A percentile compares a stretch with the other conserved stretches of the same genome.
Conservation (phyloP, 2,113 vertebrate species). For the Boleophthalmus pectinirostris region DNA sequence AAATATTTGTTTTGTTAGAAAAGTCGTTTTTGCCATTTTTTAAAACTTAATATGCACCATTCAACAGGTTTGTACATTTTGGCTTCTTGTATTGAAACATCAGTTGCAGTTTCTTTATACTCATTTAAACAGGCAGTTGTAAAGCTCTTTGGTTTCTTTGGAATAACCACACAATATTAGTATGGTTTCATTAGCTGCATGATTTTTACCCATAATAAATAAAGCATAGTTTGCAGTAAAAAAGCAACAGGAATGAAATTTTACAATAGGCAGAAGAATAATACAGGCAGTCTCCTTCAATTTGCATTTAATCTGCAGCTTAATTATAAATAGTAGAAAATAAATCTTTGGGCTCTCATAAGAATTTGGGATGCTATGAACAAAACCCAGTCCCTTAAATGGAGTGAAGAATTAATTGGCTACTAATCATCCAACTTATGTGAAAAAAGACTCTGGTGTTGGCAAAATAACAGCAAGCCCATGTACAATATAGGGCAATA, state of each 20-base stretch:
- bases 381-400: conserved; percentile 15
- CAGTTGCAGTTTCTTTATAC: conserved; percentile 25
- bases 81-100: conserved; percentile 42
- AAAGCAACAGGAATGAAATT: conserved; percentile 50
- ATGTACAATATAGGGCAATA: conserved; percentile 26
- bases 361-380: conserved; percentile 40
- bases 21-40: conserved; percentile 61
- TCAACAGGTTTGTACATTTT: conserved; percentile 50
- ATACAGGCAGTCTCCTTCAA: conserved; percentile 28
- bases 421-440: conserved; percentile 25
- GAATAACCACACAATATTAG: conserved; percentile 51
- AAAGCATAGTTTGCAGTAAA: conserved; percentile 24
- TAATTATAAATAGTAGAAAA: conserved; percentile 47
- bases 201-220: conserved; percentile 52
- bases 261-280: conserved; percentile 39
- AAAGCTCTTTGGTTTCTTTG: conserved; percentile 64
- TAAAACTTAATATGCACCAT: conserved; percentile 58
- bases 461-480: conserved; percentile 36
- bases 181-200: conserved; percentile 74
- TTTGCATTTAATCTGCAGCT: conserved; percentile 41
- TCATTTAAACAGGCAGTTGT: conserved; percentile 56
- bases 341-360: conserved; percentile 40
- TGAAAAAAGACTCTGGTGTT: conserved; percentile 45
- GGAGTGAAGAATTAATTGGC: conserved; percentile 14
- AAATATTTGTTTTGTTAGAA: conserved; percentile 52